Evolutionary conservation across 2,113 vertebrate species (phyloP).

Genomic region (Macquaria ambigua): DNA sequence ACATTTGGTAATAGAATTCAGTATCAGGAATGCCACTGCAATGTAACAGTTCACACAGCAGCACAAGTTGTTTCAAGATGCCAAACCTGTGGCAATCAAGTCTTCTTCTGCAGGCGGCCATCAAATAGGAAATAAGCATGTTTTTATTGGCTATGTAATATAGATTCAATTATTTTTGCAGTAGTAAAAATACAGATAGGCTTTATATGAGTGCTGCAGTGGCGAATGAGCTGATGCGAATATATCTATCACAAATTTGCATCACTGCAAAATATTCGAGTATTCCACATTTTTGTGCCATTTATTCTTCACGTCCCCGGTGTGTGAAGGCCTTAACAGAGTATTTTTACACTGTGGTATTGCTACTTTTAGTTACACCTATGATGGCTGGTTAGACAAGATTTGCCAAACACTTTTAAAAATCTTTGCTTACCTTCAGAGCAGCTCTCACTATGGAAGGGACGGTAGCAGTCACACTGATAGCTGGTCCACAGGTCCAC

Average conservation of each 20-base stretch:
- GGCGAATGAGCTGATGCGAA: no score
- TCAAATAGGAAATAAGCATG: background rate
- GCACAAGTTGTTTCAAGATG: no score
- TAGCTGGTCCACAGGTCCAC: conserved; percentile 92
- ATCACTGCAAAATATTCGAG: no score
- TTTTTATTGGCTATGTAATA: background rate
- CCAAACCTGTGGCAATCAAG: background rate
- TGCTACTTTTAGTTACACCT: background rate
- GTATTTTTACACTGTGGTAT: no score
- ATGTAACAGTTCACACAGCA: no score
- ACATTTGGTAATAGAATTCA: background rate
- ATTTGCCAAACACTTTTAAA: background rate
- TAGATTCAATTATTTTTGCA: background rate
- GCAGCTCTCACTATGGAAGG: conserved; percentile 86
- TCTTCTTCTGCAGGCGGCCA: background rate
- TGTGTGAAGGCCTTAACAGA: background rate
- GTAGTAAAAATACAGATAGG: no score
- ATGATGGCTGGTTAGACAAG: background rate
- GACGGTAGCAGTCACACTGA: conserved; percentile 89
- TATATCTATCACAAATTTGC: no score
- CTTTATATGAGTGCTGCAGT: no score
- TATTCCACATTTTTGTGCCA: no score
- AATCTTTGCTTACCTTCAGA: conserved; percentile 83
- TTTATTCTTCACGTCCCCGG: no score
- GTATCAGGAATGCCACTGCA: background rate